Evolutionary conservation across 2,888 invertebrate genomes (phyloP).

Genomic region (Artemia sinica): DNA sequence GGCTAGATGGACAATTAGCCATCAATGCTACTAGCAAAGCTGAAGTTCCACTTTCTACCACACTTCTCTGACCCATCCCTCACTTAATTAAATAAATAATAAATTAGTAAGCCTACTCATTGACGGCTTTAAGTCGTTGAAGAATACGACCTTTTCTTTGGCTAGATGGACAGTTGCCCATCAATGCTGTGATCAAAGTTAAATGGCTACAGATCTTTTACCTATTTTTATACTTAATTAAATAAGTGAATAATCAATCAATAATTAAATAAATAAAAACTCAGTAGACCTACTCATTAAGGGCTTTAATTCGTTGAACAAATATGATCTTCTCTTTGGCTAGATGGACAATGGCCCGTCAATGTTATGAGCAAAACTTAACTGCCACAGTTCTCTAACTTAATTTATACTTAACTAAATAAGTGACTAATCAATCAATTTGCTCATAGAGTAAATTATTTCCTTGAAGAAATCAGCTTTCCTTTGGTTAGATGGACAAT

Average conservation of each 20-base stretch:
- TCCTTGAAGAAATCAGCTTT: constrained; percentile 52
- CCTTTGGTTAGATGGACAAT: constrained; percentile 28
- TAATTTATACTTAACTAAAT: too few species aligned
- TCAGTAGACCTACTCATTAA: constrained; percentile 14
- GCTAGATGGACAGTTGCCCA: neutral
- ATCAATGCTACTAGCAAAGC: neutral
- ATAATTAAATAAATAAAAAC: neutral
- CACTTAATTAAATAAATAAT: neutral
- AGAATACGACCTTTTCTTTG: constrained; percentile 46
- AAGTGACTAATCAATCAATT: neutral
- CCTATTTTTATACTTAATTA: constrained; percentile 28
- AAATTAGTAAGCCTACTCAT: constrained; percentile 31
- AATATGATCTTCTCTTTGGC: constrained; percentile 44
- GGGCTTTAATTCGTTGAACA: constrained; percentile 41
- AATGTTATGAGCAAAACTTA: neutral
- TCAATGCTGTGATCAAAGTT: neutral
- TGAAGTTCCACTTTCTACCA: neutral
- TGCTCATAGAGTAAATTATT: constrained; percentile 52
- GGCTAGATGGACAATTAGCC: neutral
- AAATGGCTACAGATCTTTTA: neutral
- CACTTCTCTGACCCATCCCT: neutral
- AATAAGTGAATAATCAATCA: too few species aligned
- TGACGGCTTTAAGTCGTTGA: constrained; percentile 56
- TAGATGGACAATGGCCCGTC: neutral
- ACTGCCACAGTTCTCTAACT: neutral